Conservation (phyloP, 2,797 vertebrate genomes). For the Neosilurus hyrtlii region DNA sequence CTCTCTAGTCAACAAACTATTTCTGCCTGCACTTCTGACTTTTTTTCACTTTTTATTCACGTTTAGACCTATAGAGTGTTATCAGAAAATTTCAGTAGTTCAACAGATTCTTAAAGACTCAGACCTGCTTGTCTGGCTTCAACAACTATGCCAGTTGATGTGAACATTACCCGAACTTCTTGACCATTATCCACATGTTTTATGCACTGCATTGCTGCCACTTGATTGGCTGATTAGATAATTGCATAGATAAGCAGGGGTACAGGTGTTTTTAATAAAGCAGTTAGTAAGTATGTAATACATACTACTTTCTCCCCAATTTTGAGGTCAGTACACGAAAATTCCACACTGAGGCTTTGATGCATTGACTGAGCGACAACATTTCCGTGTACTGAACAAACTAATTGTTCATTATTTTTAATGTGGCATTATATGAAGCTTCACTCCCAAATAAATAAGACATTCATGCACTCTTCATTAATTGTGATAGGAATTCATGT, state of each 20-base stretch:
- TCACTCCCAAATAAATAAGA: no score
- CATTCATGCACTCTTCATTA: no score
- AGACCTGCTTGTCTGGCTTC: neutral
- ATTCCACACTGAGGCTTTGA: no score
- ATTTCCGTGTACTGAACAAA: no score
- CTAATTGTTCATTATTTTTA: no score
- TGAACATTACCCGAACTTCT: neutral
- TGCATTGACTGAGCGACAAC: no score
- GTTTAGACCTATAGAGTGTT: neutral
- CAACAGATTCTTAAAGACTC: neutral
- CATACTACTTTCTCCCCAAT: no score
- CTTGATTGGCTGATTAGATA: neutral
- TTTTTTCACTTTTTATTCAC: neutral
- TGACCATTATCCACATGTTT: neutral
- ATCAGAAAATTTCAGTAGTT: neutral
- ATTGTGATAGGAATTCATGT: no score
- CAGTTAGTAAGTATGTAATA: neutral
- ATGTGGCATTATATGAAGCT: no score
- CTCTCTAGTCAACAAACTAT: neutral
- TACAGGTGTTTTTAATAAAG: neutral
- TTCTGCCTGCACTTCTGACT: neutral
- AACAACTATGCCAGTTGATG: neutral
- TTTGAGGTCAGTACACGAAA: no score
- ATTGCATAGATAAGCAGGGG: neutral
- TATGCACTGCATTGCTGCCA: neutral